Base-by-base conservation (phyloP, 2,888 invertebrate genomes). In the Megaustenia siamemsis region DNA sequence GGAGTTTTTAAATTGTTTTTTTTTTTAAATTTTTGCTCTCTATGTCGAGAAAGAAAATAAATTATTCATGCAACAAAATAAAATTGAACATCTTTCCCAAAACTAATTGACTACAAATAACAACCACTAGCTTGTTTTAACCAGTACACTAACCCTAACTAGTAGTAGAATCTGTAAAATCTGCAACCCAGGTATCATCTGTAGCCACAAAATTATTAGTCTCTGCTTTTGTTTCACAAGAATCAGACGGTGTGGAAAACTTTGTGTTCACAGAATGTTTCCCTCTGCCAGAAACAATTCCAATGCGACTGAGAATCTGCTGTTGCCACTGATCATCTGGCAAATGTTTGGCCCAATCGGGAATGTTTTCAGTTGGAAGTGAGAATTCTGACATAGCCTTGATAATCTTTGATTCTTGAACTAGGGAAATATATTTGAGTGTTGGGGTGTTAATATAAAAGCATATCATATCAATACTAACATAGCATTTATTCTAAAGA, bases 281-380 rank as follows among this genome's bases (percentile, higher is more conserved):
- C 1, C 0, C 82, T 35, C 12, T 49, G 24, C 24, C 79, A 53
- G 80, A 53, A 32, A 35, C 38, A n/a, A 21, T 53, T 35, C 80
- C 69, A 80, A 82, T 66, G 66, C 76, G 76, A 81, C 49, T 75
- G 24, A 90, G 76, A 66, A 90, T 71, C 80, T 90, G 89, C 60
- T 87, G 83, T 53, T 91, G 90, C 93, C 93, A 93, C 75, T 92
- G 90, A 43, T 92, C 92, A 66, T 93, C 93, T 40, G 92, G 89
- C 10, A 93, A 82, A 45, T 87, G 68, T 53, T 86, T 87, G 35
- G 93, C 93, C 93, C 93, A 93, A 49, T 90, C 90, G 69, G 93
- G 93, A 85, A 92, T 89, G 88, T 89, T 90, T 60, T 90, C 88
- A 35, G 81, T 60, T 8, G 93, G 93, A 15, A 93, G 84, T 56